Conservation (phyloP, 2,113 vertebrate species). For the Ammodytes marinus region DNA sequence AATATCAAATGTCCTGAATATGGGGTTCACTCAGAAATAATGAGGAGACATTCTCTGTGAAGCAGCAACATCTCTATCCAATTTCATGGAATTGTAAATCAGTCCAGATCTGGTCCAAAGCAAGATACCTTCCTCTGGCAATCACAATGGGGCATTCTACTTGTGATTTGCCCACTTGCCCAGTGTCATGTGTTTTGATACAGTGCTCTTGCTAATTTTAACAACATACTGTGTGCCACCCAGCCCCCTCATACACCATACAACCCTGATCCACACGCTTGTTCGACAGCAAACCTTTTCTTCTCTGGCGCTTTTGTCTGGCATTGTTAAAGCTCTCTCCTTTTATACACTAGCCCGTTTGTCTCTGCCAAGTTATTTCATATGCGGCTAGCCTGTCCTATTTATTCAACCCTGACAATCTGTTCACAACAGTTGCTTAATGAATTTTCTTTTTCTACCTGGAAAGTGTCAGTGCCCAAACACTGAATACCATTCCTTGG, state of each 20-base stretch:
- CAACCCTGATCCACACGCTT: conserved; percentile 40
- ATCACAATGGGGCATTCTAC: not conserved
- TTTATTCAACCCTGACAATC: conserved; percentile 76
- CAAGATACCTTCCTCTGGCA: not conserved
- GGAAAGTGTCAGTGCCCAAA: conserved; percentile 48
- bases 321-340: conserved; percentile 59
- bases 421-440: conserved; percentile 69
- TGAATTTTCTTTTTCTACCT: conserved; percentile 55
- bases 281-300: conserved; percentile 53
- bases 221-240: conserved; percentile 19
- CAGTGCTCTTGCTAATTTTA: conserved; percentile 38
- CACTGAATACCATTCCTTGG: conserved; percentile 51
- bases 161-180: not conserved
- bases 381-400: conserved; percentile 58
- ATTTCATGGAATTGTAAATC: not conserved
- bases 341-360: conserved; percentile 41
- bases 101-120: not conserved
- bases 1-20: not conserved
- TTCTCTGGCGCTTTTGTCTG: conserved; percentile 58
- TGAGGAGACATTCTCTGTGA: not conserved
- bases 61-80: not conserved
- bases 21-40: not conserved
- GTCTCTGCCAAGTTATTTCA: conserved; percentile 70
- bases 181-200: conserved; percentile 27
- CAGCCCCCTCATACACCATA: conserved; percentile 27